Conservation (phyloP, 1,140 invertebrate species). For the Dinoponera quadriceps region DNA sequence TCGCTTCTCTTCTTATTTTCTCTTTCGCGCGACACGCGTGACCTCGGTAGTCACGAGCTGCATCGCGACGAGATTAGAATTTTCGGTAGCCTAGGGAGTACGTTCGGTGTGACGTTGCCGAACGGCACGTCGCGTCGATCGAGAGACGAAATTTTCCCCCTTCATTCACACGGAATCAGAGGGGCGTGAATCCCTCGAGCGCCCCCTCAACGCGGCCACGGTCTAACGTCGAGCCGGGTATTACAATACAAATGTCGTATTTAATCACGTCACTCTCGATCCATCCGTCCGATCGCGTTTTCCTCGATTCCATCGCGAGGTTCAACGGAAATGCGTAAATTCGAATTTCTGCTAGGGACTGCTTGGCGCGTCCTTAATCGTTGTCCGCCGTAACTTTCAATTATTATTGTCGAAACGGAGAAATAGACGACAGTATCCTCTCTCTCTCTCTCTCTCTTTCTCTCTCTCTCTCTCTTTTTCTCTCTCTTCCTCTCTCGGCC, state of each 20-base stretch:
- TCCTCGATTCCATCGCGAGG: neutral
- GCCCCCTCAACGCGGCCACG: neutral
- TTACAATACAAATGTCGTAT: neutral
- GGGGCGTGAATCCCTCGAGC: neutral
- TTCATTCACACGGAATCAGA: conserved; percentile 16
- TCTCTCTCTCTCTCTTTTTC: neutral
- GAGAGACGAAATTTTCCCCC: conserved; percentile 30
- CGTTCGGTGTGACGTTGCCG: conserved; percentile 60
- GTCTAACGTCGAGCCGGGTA: neutral
- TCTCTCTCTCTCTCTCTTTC: neutral
- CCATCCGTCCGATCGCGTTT: no score
- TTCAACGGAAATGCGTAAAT: neutral
- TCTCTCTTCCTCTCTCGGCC: conserved; percentile 12
- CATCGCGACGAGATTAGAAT: conserved; percentile 67
- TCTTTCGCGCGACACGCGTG: neutral
- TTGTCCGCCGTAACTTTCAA: conserved; percentile 3
- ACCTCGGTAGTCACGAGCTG: conserved; percentile 25
- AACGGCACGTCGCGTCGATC: conserved; percentile 44
- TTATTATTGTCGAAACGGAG: conserved; percentile 56
- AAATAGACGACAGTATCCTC: conserved; percentile 39
- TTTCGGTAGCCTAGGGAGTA: conserved; percentile 57
- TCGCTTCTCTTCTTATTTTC: neutral
- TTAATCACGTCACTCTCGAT: neutral
- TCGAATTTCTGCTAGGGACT: conserved; percentile 18
- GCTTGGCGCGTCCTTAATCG: neutral